Evolutionary conservation across 2,888 invertebrate genomes (phyloP).

Genomic region (Blera fallax): DNA sequence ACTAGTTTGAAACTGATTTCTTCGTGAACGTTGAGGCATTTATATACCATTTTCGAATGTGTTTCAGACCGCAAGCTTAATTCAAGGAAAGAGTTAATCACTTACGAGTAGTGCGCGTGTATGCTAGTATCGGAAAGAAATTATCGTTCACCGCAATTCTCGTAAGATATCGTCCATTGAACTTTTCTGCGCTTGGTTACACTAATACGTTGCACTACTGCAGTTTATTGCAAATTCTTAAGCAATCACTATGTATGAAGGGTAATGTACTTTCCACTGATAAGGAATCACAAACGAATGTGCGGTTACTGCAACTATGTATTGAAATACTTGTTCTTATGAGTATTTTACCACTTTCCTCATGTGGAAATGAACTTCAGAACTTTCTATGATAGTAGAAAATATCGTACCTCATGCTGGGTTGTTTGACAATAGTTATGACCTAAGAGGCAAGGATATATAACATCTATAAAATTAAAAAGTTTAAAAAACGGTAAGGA

Average conservation of each 20-base stretch:
- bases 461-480: too few species aligned
- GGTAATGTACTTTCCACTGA: neutral
- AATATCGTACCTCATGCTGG: too few species aligned
- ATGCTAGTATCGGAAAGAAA: neutral
- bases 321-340: too few species aligned
- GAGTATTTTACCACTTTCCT: too few species aligned
- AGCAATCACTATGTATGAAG: neutral
- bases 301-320: slow-evolving; percentile 15
- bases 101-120: neutral
- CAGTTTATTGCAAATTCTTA: neutral
- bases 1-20: slow-evolving; percentile 13
- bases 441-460: too few species aligned
- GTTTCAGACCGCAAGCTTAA: neutral
- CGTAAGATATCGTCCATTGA: neutral
- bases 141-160: neutral
- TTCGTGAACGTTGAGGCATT: neutral
- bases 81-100: neutral
- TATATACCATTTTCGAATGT: neutral
- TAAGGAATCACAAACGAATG: neutral
- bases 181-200: neutral
- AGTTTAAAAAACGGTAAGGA: too few species aligned
- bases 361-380: too few species aligned
- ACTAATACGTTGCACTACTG: neutral
- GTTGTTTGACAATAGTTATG: too few species aligned
- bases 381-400: too few species aligned